These are phyloP conservation scores for Apoderus coryli DNA, from an alignment of 2,888 invertebrate genomes.

Conservation along the genomic window DNA sequence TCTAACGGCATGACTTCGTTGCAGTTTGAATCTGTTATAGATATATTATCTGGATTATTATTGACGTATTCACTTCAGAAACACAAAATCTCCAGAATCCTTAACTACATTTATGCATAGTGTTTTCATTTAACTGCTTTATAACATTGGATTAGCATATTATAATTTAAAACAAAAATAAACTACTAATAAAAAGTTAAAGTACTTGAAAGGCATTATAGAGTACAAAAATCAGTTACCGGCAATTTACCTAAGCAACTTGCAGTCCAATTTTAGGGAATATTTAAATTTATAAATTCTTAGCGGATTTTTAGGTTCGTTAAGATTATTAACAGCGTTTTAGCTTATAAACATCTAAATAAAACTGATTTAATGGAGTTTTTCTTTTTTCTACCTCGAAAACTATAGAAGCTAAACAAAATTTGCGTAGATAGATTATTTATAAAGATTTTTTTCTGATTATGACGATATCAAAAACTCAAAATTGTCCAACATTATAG, in stretches of 20 bases:
- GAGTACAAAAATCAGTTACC: constrained; percentile 6
- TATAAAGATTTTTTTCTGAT: too few species aligned
- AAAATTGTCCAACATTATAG: too few species aligned
- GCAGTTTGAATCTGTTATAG: too few species aligned
- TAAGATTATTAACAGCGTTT: constrained; percentile 6
- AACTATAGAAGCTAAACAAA: too few species aligned
- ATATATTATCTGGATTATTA: too few species aligned
- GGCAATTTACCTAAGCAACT: constrained; percentile 5
- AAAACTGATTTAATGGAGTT: constrained; percentile 6
- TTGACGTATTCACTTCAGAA: too few species aligned
- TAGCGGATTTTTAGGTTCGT: constrained; percentile 6
- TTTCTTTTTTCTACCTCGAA: too few species aligned
- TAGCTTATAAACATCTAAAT: constrained; percentile 2
- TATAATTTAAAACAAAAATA: constrained; percentile 5
- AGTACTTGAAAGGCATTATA: constrained; percentile 5
- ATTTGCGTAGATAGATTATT: too few species aligned
- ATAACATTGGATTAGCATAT: constrained; percentile 5
- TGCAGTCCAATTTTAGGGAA: background rate
- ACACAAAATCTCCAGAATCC: too few species aligned
- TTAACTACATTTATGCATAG: constrained; percentile 6
- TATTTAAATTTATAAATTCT: constrained; percentile 2
- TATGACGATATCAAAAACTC: too few species aligned
- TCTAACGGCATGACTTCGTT: too few species aligned
- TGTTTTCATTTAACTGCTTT: constrained; percentile 5
- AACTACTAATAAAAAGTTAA: constrained; percentile 5